Evolutionary conservation across 2,888 invertebrate species (phyloP), one percentile per base, ranked within the genome.

Genomic region (Phortica okadai): DNA sequence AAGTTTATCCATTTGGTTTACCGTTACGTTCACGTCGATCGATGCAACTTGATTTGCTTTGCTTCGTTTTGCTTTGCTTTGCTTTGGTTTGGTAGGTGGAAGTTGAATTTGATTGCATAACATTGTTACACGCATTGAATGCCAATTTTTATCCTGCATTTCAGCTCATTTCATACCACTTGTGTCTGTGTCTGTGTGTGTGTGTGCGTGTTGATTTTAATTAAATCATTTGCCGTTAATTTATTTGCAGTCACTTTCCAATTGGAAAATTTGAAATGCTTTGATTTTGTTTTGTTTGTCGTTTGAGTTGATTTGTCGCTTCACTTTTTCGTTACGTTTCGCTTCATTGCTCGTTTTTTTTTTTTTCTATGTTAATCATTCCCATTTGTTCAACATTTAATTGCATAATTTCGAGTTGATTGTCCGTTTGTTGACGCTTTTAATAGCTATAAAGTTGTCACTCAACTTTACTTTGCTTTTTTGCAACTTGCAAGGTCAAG

Each of bases 401-500:
- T 67, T 75, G 69, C 74, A 33, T 67, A 69, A 69, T 75, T 75
- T 56, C 56, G 33, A 72, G 33, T 54, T 72, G 70, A 54, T 56
- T 72, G 70, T 11, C 59, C 54, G 75, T 70, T 75, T 69, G 45
- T 75, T 75, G 69, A 70, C 69, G 69, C 70, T 74, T 73, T 66
- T 7, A 1, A 7, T 0, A 59, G n/a, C n/a, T 16, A 62, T 62
- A 7, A 62, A 62, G 62, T 62, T 62, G 25, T 10, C 10, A 25
- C 16, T 59, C 59, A 10, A 10, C 62, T 62, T 62, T 25, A 25
- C 62, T 62, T 21, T 75, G 33, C 54, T 76, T 66, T 54, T 66
- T 62, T 78, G 77, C 56, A 74, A 74, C 59, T 59, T 73, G 75
- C 89, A 89, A 90, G 89, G 89, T 89, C 90, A 89, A 90, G 89